Conservation (phyloP, 2,113 vertebrate genomes). For the Psettodes erumei region DNA sequence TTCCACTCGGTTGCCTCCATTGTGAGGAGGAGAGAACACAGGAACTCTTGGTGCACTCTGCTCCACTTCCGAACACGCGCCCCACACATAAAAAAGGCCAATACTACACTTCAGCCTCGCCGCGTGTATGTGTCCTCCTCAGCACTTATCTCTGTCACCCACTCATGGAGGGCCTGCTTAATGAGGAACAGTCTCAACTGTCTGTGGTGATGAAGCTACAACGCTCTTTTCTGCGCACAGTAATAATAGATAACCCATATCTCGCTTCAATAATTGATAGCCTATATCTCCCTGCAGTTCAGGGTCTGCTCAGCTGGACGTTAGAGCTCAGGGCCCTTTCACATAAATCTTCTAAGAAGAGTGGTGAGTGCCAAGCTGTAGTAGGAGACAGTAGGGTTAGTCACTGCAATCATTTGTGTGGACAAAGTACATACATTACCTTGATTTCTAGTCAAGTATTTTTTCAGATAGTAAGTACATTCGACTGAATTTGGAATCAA, state of each 20-base stretch:
- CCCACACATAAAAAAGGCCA: conserved; percentile 57
- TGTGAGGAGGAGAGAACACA: conserved; percentile 62
- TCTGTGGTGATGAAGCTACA: conserved; percentile 61
- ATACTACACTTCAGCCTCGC: conserved; percentile 67
- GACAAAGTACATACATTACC: too few species aligned
- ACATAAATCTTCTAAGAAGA: conserved; percentile 45
- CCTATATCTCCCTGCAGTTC: conserved; percentile 42
- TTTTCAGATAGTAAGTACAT: too few species aligned
- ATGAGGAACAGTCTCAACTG: conserved; percentile 62
- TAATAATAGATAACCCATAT: conserved; percentile 69
- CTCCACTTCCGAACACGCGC: conserved; percentile 63
- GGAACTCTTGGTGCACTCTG: conserved; percentile 56
- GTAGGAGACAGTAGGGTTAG: neutral
- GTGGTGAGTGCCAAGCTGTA: neutral
- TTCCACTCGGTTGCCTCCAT: conserved; percentile 73
- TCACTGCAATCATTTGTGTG: neutral
- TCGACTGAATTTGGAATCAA: too few species aligned
- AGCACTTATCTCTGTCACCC: conserved; percentile 73
- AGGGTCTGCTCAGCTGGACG: conserved; percentile 11
- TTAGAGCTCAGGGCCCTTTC: conserved; percentile 23
- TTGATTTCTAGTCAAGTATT: too few species aligned
- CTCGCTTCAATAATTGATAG: conserved; percentile 61
- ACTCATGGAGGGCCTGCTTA: conserved; percentile 56
- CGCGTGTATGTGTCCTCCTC: conserved; percentile 65
- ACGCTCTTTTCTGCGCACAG: conserved; percentile 47